These are phyloP conservation scores for Mimumesa dahlbomi DNA, from an alignment of 2,888 invertebrate genomes.

Conservation along the genomic window DNA sequence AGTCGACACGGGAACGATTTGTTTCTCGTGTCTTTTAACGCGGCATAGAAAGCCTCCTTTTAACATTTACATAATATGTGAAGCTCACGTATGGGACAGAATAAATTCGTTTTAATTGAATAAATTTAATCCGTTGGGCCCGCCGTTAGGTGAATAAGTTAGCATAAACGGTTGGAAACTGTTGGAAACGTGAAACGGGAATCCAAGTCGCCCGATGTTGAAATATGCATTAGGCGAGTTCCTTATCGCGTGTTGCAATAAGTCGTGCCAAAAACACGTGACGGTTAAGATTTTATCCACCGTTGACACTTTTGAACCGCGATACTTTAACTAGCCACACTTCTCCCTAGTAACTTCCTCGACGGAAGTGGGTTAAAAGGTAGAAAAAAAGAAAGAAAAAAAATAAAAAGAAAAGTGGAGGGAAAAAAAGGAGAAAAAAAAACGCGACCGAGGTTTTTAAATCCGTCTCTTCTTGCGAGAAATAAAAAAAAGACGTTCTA, in stretches of 20 bases:
- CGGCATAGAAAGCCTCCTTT: slow-evolving; percentile 6
- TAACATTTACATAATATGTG: slow-evolving; percentile 53
- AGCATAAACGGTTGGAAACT: slow-evolving; percentile 40
- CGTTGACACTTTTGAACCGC: too few species aligned
- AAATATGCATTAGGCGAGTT: slow-evolving; percentile 45
- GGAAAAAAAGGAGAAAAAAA: neutral
- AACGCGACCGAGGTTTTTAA: neutral
- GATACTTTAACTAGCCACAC: too few species aligned
- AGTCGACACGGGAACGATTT: slow-evolving; percentile 50
- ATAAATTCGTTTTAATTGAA: slow-evolving; percentile 54
- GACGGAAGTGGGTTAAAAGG: too few species aligned
- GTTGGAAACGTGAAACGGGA: slow-evolving; percentile 40
- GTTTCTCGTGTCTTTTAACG: slow-evolving; percentile 50
- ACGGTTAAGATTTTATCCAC: slow-evolving; percentile 4
- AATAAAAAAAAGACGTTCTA: slow-evolving; percentile 18
- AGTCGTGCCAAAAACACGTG: slow-evolving; percentile 43
- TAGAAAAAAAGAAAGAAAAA: too few species aligned
- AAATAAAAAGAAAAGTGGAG: too few species aligned
- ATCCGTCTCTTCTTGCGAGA: too few species aligned
- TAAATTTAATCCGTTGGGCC: slow-evolving; percentile 36
- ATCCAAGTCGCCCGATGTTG: slow-evolving; percentile 35
- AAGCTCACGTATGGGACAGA: slow-evolving; percentile 34
- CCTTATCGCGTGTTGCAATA: slow-evolving; percentile 42
- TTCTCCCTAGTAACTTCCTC: too few species aligned
- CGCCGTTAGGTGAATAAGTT: slow-evolving; percentile 43